phyloP scores from a whole-genome alignment of 2,888 invertebrate species.

The Helobdella robusta region DNA sequence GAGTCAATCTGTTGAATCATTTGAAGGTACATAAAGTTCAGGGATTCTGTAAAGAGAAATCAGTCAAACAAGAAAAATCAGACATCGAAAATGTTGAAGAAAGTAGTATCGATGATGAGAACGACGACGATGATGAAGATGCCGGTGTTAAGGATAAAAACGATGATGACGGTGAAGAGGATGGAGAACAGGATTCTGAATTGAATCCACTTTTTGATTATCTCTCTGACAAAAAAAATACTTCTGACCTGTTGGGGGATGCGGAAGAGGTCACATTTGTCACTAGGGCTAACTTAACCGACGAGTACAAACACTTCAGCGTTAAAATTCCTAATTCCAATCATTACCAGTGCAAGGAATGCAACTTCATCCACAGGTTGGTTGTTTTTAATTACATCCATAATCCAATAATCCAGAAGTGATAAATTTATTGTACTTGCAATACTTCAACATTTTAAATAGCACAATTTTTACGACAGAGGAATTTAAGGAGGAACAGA shows the following conservation, averaged over 20 bases:
- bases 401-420: no score
- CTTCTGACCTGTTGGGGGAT: neutral
- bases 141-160: neutral
- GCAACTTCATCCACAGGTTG: slow-evolving; percentile 30
- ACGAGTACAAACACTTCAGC: slow-evolving; percentile 27
- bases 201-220: neutral
- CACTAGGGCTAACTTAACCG: slow-evolving; percentile 13
- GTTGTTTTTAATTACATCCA: no score
- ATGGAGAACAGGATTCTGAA: neutral
- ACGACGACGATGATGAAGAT: neutral
- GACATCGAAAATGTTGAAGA: no score
- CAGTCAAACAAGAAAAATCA: no score
- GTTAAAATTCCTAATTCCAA: slow-evolving; percentile 26
- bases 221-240: neutral
- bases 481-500: no score
- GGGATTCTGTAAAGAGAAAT: no score
- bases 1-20: slow-evolving; percentile 28
- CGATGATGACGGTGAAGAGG: slow-evolving; percentile 6
- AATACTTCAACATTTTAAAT: no score
- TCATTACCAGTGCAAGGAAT: slow-evolving; percentile 32
- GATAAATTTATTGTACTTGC: no score
- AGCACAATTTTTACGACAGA: no score
- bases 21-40: slow-evolving; percentile 27
- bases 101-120: neutral
- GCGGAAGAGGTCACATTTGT: slow-evolving; percentile 18